phyloP scores from a whole-genome alignment of 2,113 vertebrate genomes.

The Ceuthmochares aereus region DNA sequence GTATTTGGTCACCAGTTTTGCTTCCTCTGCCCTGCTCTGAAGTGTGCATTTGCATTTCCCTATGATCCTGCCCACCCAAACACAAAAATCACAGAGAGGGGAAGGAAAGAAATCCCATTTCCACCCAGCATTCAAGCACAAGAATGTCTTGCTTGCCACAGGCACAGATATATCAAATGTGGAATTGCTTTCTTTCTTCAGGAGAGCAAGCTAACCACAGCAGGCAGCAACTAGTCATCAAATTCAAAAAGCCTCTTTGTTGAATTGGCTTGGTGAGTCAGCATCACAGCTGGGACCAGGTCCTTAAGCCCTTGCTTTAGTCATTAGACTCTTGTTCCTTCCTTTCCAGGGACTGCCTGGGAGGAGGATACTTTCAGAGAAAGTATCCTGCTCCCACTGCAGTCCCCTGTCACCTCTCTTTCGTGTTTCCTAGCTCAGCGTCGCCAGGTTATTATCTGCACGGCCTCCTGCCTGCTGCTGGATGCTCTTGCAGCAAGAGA shows the following conservation, averaged over 20 bases:
- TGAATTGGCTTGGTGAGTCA: neutral
- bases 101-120: neutral
- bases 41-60: neutral
- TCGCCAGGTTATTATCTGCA: neutral
- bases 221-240: neutral
- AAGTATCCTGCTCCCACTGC: neutral
- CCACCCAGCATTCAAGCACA: neutral
- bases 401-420: neutral
- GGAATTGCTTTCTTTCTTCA: neutral
- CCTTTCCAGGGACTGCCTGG: neutral
- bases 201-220: neutral
- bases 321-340: neutral
- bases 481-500: neutral
- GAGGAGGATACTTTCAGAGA: neutral
- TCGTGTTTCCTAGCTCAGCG: neutral
- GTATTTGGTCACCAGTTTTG: slow-evolving; percentile 42
- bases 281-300: neutral
- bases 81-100: neutral
- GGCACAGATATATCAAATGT: rapidly evolving
- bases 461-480: rapidly evolving
- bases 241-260: neutral
- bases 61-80: neutral
- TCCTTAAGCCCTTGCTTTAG: neutral
- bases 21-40: neutral
- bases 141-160: neutral